A percentile compares a stretch with the other conserved stretches of the same genome.
These are phyloP conservation scores for Chaenodraco wilsoni DNA, from an alignment of 2,797 vertebrate species.

Conservation along the genomic window DNA sequence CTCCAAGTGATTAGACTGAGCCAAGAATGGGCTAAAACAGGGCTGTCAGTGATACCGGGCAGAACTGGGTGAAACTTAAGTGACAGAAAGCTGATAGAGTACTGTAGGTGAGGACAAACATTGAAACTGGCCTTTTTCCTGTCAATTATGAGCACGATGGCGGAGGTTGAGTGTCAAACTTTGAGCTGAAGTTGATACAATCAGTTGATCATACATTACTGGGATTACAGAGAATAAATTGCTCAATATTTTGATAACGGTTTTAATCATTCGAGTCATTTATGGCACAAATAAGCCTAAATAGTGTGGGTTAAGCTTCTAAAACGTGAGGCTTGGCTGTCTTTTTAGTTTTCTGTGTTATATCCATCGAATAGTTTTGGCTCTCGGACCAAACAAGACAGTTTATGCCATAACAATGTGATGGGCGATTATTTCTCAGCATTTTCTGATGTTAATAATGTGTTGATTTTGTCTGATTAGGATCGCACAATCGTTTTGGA, in stretches of 20 bases:
- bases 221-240: background rate
- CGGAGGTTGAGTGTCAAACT: background rate
- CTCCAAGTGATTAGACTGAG: conserved; percentile 49
- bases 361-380: background rate
- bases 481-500: too few species aligned
- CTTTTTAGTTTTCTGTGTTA: background rate
- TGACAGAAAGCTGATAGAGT: conserved; percentile 23
- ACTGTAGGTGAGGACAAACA: conserved; percentile 6
- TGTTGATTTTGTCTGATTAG: too few species aligned
- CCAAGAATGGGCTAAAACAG: conserved; percentile 11
- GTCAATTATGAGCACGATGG: background rate
- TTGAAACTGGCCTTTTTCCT: background rate
- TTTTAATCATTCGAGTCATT: background rate
- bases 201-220: background rate
- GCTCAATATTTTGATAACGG: background rate
- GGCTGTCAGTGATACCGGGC: conserved; percentile 1
- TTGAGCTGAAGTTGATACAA: conserved; percentile 3
- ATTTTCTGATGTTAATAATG: too few species aligned
- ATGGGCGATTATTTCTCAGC: background rate
- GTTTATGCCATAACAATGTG: background rate
- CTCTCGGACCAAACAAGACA: background rate
- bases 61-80: conserved; percentile 26
- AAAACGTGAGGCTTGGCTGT: background rate
- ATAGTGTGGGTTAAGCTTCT: background rate
- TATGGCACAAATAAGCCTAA: background rate